phyloP scores from a whole-genome alignment of 1,140 invertebrate species.

The Sitodiplosis mosellana region DNA sequence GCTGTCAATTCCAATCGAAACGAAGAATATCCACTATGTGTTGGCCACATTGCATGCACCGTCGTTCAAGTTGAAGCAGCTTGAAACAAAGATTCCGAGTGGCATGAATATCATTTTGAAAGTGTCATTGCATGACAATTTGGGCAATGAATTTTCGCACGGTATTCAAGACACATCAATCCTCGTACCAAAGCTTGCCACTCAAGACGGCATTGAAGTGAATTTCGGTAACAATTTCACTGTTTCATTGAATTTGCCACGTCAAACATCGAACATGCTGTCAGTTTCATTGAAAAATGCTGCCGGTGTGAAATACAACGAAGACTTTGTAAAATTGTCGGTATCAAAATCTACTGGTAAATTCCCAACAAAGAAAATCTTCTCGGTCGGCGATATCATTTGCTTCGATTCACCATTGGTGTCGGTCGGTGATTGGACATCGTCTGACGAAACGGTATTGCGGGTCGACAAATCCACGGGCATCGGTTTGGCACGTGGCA shows the following conservation, averaged over 20 bases:
- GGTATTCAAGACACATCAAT: slow-evolving; percentile 21
- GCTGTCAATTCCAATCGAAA: slow-evolving; percentile 20
- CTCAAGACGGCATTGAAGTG: slow-evolving; percentile 20
- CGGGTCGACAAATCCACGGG: slow-evolving; percentile 19
- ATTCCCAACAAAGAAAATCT: slow-evolving; percentile 24
- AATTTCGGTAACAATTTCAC: slow-evolving; percentile 23
- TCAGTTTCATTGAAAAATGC: slow-evolving; percentile 19
- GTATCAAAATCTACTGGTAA: slow-evolving; percentile 16
- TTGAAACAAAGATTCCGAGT: slow-evolving; percentile 17
- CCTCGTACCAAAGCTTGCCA: slow-evolving; percentile 20
- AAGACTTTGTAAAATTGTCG: slow-evolving; percentile 21
- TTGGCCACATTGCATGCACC: slow-evolving; percentile 16
- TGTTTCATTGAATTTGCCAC: slow-evolving; percentile 15
- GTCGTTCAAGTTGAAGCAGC: slow-evolving; percentile 16
- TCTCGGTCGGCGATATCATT: slow-evolving; percentile 34
- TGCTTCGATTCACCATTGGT: slow-evolving; percentile 29
- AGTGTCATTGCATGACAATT: slow-evolving; percentile 22
- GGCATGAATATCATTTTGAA: slow-evolving; percentile 23
- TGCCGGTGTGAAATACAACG: slow-evolving; percentile 21
- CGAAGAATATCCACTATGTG: slow-evolving; percentile 24
- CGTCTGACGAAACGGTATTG: slow-evolving; percentile 21
- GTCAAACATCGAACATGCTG: slow-evolving; percentile 21
- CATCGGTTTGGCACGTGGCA: slow-evolving; percentile 17
- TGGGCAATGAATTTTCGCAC: slow-evolving; percentile 25
- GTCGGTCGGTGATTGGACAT: slow-evolving; percentile 20